A percentile compares a stretch with the other conserved stretches of the same genome.
phyloP scores from a whole-genome alignment of 1,140 invertebrate genomes.

The Dryas iulia region DNA sequence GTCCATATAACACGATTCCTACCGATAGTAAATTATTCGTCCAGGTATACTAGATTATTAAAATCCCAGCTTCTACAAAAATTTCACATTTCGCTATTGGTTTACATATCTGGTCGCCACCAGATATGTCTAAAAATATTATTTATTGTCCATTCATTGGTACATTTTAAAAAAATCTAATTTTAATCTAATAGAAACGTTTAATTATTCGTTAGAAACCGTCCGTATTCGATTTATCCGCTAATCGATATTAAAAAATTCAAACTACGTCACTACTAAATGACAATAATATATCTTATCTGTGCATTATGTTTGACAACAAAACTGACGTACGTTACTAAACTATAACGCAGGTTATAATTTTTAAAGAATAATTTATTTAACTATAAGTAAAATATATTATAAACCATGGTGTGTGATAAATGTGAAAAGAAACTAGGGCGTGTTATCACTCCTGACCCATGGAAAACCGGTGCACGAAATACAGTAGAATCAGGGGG shows the following conservation, averaged over 20 bases:
- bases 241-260: no score
- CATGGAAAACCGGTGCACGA: conserved; percentile 95
- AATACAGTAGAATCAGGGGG: conserved; percentile 93
- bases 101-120: no score
- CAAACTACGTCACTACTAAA: background rate
- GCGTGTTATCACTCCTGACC: conserved; percentile 93
- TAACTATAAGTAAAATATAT: background rate
- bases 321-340: background rate
- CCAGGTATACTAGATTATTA: no score
- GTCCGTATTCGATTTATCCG: background rate
- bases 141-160: no score
- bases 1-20: no score
- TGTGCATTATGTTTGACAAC: background rate
- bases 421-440: conserved; percentile 96
- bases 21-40: no score
- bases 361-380: background rate
- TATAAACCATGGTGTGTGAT: conserved; percentile 90
- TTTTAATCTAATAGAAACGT: no score
- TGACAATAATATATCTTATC: background rate
- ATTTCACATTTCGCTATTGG: no score
- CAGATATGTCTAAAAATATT: no score
- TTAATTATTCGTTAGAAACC: no score
- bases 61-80: no score
- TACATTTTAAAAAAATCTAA: no score
- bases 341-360: background rate